These are phyloP conservation scores for Eupsilia transversa DNA, from an alignment of 2,888 invertebrate species.

Conservation along the genomic window DNA sequence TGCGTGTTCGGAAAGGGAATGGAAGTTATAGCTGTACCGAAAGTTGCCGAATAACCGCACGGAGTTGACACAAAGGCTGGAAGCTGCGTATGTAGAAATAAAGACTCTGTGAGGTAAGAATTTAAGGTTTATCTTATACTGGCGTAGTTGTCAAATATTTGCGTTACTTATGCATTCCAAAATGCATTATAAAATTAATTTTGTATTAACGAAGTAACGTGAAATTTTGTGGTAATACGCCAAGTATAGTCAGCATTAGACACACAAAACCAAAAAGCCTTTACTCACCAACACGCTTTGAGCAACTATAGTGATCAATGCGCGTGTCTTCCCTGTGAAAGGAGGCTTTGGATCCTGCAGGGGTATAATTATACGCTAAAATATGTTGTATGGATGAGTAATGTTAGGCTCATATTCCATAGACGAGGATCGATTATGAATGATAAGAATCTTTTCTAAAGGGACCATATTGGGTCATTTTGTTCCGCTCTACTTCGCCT, in stretches of 20 bases:
- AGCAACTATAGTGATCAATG: background rate
- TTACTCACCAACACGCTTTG: background rate
- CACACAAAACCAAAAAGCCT: background rate
- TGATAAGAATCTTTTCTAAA: background rate
- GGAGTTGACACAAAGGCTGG: background rate
- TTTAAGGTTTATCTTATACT: background rate
- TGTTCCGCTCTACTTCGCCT: background rate
- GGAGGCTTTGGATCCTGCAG: too few relatives aligned
- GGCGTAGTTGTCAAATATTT: background rate
- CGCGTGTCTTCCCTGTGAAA: background rate
- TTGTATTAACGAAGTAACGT: background rate
- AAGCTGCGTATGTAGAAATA: slow-evolving; percentile 37
- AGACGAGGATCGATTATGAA: background rate
- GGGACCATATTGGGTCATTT: background rate
- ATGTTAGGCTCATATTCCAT: background rate
- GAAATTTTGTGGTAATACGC: background rate
- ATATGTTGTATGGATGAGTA: background rate
- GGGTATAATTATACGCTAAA: background rate
- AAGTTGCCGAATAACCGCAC: slow-evolving; percentile 15
- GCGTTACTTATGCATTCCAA: background rate
- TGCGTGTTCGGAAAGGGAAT: slow-evolving; percentile 83
- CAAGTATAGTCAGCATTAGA: background rate
- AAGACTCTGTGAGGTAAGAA: slow-evolving; percentile 26
- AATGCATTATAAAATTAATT: background rate
- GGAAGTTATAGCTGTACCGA: slow-evolving; percentile 73